Evolutionary conservation across 2,888 invertebrate genomes (phyloP), one percentile per base, ranked within the genome.

Genomic region (Ganaspis brasiliensis): DNA sequence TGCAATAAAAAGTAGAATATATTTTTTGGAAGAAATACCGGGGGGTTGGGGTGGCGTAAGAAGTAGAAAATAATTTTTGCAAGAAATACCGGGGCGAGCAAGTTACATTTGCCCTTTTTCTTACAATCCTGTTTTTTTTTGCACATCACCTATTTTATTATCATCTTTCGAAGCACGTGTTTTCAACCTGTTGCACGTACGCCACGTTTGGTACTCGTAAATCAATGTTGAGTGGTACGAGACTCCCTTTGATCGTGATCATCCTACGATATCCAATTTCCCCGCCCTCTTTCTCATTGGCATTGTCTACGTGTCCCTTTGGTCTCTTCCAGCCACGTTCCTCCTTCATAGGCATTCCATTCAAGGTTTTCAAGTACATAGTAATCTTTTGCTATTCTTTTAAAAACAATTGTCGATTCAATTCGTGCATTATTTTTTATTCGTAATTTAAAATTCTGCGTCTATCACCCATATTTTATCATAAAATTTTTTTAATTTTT

Each of bases 121-220:
- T n/a, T n/a, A n/a, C n/a, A n/a, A n/a, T n/a, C n/a, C n/a, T n/a
- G n/a, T n/a, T 21, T 8, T 52, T 52, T 52, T 52, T 19, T 52
- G 52, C 52, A 19, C 52, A 19, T 19, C 52, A 16, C 19, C 16
- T 52, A 52, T 52, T 52, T 52, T 52, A 52, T 52, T 52, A 19
- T 19, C 37, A 40, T 40, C 24, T 63, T 63, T 14, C 40, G 14
- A 63, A 63, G 63, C 63, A 63, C 63, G 63, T 63, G 63, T 63
- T 63, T 63, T 21, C 40, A 63, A 63, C 63, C 63, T 63, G 63
- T 63, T 63, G 63, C 37, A 63, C 63, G 63, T 40, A 63, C 63
- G 21, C 19, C 37, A 63, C 21, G 63, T 63, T 63, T 63, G 37
- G 63, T 37, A 63, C 63, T 63, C 63, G 63, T 63, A 63, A 63